Evolutionary conservation across 2,888 invertebrate genomes (phyloP).

Genomic region (Aphodius sticticus): DNA sequence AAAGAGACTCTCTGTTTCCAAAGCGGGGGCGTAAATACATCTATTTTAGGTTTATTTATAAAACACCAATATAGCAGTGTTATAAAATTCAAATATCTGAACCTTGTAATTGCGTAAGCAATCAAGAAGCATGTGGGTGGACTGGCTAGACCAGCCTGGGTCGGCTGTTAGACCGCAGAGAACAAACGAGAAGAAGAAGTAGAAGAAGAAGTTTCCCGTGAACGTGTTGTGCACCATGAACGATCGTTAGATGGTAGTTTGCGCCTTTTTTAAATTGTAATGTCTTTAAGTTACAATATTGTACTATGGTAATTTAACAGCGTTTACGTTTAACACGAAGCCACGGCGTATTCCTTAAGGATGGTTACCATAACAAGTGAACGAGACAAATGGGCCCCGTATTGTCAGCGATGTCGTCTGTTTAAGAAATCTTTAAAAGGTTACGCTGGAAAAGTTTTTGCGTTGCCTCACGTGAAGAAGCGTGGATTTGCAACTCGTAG

Average conservation of each 20-base stretch:
- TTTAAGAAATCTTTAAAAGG: not conserved
- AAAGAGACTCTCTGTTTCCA: too few relatives aligned
- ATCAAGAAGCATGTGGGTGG: conserved; percentile 20
- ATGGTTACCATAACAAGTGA: conserved; percentile 23
- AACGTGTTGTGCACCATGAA: conserved; percentile 11
- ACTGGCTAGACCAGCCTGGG: not conserved
- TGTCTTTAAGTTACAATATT: conserved; percentile 19
- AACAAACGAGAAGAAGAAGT: not conserved
- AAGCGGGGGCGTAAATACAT: too few relatives aligned
- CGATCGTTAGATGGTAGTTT: conserved; percentile 17
- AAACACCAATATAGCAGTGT: not conserved
- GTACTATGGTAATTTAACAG: conserved; percentile 25
- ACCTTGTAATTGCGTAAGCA: conserved; percentile 19
- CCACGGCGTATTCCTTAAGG: conserved; percentile 19
- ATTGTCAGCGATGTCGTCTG: not conserved
- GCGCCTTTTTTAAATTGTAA: conserved; percentile 17
- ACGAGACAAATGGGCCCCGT: conserved; percentile 15
- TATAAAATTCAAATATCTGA: conserved; percentile 11
- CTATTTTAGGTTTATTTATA: too few relatives aligned
- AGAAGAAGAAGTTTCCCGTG: not conserved
- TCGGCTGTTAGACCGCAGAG: not conserved
- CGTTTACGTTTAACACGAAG: conserved; percentile 25
- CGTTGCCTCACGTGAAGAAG: not conserved
- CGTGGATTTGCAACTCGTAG: not conserved
- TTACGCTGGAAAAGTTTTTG: not conserved